phyloP scores from a whole-genome alignment of 2,888 invertebrate species.

The Caenorhabditis virilis region DNA sequence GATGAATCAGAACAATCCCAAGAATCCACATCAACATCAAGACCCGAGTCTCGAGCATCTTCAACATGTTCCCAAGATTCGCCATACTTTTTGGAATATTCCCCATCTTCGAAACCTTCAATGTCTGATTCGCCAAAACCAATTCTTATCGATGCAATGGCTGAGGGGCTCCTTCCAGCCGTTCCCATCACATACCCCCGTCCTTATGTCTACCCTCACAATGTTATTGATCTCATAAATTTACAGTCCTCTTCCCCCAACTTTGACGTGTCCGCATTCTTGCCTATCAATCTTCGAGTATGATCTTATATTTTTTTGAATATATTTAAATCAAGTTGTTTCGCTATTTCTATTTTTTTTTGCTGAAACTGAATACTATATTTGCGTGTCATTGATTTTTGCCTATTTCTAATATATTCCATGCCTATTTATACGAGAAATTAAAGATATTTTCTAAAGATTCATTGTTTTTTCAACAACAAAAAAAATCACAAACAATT shows the following conservation, averaged over 20 bases:
- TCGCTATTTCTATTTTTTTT: not conserved
- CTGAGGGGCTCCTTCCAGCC: conserved; percentile 60
- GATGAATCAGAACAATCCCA: conserved; percentile 15
- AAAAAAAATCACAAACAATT: not conserved
- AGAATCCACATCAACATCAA: not conserved
- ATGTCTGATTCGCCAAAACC: conserved; percentile 34
- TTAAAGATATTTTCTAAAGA: not conserved
- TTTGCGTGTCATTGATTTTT: conserved; percentile 30
- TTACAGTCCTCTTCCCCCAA: conserved; percentile 27
- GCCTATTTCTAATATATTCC: not conserved
- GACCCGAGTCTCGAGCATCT: conserved; percentile 32
- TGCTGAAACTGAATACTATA: not conserved
- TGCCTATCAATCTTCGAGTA: conserved; percentile 50
- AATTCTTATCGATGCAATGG: conserved; percentile 49
- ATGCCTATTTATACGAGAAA: not conserved
- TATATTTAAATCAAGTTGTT: no score
- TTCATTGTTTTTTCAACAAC: not conserved
- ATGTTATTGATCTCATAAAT: conserved; percentile 39
- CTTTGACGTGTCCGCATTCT: conserved; percentile 37
- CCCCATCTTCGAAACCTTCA: conserved; percentile 55
- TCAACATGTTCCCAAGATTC: conserved; percentile 38
- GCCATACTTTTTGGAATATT: conserved; percentile 55
- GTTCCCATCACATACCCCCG: conserved; percentile 51
- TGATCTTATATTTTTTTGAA: conserved; percentile 36
- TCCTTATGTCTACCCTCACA: conserved; percentile 33